Percentiles rank a stretch among this genome's conserved stretches.
phyloP scores from a whole-genome alignment of 2,113 vertebrate species.

The Spea bombifrons region DNA sequence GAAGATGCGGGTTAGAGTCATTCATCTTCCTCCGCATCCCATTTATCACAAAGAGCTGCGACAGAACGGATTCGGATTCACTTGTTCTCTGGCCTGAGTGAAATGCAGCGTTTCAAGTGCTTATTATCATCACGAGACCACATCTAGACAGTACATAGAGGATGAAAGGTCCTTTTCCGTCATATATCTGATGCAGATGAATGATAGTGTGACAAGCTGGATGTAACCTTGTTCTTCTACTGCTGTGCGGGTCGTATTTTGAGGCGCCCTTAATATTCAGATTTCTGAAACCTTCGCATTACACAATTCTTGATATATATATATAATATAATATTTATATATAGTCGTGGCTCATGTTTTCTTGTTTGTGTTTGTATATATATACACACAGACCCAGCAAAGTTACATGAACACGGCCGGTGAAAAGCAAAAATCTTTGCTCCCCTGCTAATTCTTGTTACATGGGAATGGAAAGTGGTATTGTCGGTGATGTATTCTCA shows the following conservation, averaged over 20 bases:
- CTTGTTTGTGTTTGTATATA: too few species aligned
- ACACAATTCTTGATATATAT: too few species aligned
- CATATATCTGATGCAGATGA: slow-evolving; percentile 50
- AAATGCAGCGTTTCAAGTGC: slow-evolving; percentile 51
- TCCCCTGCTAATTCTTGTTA: too few species aligned
- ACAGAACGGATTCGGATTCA: slow-evolving; percentile 53
- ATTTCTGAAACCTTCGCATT: too few species aligned
- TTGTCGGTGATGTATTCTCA: too few species aligned
- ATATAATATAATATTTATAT: too few species aligned
- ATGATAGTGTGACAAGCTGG: slow-evolving; percentile 17
- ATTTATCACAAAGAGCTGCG: slow-evolving; percentile 58
- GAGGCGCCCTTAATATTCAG: not conserved
- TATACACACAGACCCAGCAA: too few species aligned
- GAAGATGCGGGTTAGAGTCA: slow-evolving; percentile 54
- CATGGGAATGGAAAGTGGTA: too few species aligned
- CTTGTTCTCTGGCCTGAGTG: slow-evolving; percentile 54
- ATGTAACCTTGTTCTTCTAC: not conserved
- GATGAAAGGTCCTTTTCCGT: slow-evolving; percentile 49
- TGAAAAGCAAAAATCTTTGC: too few species aligned
- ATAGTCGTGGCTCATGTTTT: too few species aligned
- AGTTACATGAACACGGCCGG: too few species aligned
- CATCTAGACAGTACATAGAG: slow-evolving; percentile 50
- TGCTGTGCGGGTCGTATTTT: not conserved
- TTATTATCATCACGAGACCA: slow-evolving; percentile 51
- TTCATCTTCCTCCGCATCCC: slow-evolving; percentile 60